Percentiles rank a stretch among this genome's conserved stretches.
Conservation (phyloP, 2,888 invertebrate genomes). For the Craniophora ligustri region DNA sequence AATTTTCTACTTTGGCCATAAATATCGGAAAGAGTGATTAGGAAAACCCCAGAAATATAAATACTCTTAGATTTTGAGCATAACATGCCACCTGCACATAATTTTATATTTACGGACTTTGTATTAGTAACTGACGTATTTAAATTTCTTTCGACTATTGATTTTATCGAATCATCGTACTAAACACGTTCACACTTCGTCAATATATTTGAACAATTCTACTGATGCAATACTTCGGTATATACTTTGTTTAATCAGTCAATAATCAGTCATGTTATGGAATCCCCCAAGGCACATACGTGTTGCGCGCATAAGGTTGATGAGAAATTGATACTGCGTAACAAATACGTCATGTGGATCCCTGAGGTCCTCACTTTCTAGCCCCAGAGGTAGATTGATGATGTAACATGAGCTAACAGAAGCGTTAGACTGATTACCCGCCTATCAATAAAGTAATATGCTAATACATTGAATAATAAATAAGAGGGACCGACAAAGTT, state of each 20-base stretch:
- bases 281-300: constrained; percentile 33
- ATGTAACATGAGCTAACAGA: constrained; percentile 37
- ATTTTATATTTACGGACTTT: neutral
- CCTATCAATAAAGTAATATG: constrained; percentile 34
- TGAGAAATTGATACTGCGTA: constrained; percentile 46
- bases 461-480: constrained; percentile 40
- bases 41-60: neutral
- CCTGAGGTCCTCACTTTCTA: constrained; percentile 58
- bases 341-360: constrained; percentile 44
- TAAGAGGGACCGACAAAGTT: constrained; percentile 14
- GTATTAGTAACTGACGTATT: neutral
- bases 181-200: neutral
- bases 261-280: constrained; percentile 37
- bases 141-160: neutral
- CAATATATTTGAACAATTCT: constrained; percentile 11
- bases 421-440: constrained; percentile 26
- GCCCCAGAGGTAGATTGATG: constrained; percentile 50
- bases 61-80: neutral
- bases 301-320: constrained; percentile 27
- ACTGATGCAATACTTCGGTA: constrained; percentile 6
- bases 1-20: too few species aligned
- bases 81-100: neutral
- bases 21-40: neutral
- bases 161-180: constrained; percentile 19
- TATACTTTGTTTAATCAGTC: constrained; percentile 32